A percentile compares a stretch with the other conserved stretches of the same genome.
Conservation (phyloP, 2,113 vertebrate genomes). For the Scomber japonicus region DNA sequence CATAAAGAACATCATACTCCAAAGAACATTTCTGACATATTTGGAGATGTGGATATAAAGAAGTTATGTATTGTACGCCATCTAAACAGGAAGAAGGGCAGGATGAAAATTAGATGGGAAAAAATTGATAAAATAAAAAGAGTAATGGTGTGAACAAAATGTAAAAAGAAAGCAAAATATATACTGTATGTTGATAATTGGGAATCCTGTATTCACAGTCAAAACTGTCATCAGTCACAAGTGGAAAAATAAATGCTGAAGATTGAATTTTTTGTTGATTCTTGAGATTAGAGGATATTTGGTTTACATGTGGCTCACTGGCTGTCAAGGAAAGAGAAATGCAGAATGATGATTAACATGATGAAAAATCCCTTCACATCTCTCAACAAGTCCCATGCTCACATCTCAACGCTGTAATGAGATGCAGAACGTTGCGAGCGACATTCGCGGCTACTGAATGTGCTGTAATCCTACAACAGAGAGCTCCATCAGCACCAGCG, state of each 20-base stretch:
- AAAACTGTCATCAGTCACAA: slow-evolving; percentile 14
- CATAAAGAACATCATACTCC: background rate
- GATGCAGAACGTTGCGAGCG: slow-evolving; percentile 54
- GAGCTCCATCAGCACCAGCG: slow-evolving; percentile 39
- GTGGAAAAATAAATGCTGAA: slow-evolving; percentile 1
- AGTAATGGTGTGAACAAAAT: background rate
- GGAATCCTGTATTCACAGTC: background rate
- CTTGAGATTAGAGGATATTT: slow-evolving; percentile 41
- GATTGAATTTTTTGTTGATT: slow-evolving; percentile 4
- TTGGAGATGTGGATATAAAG: too few species aligned
- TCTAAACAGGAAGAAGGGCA: background rate
- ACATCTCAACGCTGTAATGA: slow-evolving; percentile 51
- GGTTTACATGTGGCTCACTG: slow-evolving; percentile 25
- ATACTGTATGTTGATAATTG: background rate
- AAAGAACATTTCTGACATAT: too few species aligned
- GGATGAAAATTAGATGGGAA: slow-evolving; percentile 16
- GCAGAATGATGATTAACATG: slow-evolving; percentile 53
- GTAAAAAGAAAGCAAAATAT: background rate
- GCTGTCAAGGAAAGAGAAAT: slow-evolving; percentile 41
- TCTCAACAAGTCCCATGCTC: slow-evolving; percentile 46
- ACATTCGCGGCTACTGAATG: slow-evolving; percentile 25
- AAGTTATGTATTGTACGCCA: too few species aligned
- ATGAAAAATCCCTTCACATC: slow-evolving; percentile 46
- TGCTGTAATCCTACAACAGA: slow-evolving; percentile 58
- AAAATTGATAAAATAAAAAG: background rate